A percentile compares a stretch with the other conserved stretches of the same genome.
phyloP scores from a whole-genome alignment of 2,113 vertebrate species.

The Lonchura striata region DNA sequence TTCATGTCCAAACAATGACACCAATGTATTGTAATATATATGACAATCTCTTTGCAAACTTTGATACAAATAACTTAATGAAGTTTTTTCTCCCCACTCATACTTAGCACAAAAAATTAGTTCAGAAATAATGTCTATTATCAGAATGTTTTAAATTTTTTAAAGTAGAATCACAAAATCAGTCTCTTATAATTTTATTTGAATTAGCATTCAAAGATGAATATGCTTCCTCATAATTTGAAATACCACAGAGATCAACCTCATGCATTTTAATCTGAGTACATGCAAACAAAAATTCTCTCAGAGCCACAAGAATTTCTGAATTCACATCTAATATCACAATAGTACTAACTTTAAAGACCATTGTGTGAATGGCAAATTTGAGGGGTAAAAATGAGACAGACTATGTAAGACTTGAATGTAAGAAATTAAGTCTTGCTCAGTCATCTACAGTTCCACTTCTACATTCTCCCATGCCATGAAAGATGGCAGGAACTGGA shows the following conservation, averaged over 20 bases:
- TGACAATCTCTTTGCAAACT: background rate
- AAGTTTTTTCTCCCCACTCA: background rate
- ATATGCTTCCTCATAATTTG: background rate
- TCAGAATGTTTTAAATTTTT: background rate
- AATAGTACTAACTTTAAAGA: background rate
- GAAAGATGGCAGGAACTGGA: background rate
- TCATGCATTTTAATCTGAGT: background rate
- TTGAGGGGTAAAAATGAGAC: background rate
- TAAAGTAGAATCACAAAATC: background rate
- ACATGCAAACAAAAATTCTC: background rate
- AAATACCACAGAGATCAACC: background rate
- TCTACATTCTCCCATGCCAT: background rate
- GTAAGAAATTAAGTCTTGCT: background rate
- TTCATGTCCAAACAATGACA: background rate
- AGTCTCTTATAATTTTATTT: background rate
- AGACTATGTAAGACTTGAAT: background rate
- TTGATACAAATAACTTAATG: background rate
- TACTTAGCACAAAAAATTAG: background rate
- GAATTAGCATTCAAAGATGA: background rate
- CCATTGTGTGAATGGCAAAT: background rate
- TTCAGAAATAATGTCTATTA: background rate
- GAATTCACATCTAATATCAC: background rate
- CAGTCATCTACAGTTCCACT: background rate
- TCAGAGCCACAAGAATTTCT: background rate
- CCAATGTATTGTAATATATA: background rate